phyloP scores from a whole-genome alignment of 2,888 invertebrate genomes.

The Netelia virgata region DNA sequence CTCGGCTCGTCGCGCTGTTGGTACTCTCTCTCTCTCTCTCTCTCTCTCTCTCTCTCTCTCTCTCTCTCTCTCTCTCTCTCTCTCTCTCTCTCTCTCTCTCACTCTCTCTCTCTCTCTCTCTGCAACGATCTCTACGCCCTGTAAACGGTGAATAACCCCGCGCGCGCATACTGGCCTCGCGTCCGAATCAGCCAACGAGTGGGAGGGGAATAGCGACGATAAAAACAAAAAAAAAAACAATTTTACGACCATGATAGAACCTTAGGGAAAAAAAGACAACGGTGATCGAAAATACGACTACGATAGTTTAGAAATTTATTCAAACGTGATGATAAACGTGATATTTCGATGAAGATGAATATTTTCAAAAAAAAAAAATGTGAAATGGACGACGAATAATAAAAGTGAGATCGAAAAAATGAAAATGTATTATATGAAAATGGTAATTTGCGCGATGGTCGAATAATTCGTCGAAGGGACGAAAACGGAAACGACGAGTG shows the following conservation, averaged over 20 bases:
- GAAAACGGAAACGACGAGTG: too few species aligned
- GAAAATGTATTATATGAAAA: too few species aligned
- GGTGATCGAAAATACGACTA: constrained; percentile 42
- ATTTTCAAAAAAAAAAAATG: too few species aligned
- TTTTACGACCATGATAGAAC: constrained; percentile 19
- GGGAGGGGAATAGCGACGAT: constrained; percentile 5
- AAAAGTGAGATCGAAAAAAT: too few species aligned
- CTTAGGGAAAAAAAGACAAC: constrained; percentile 50
- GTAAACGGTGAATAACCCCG: constrained; percentile 56
- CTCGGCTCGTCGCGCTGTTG: constrained; percentile 12
- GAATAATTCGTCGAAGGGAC: too few species aligned
- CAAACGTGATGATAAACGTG: too few species aligned
- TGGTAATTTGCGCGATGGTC: too few species aligned
- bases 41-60: not conserved
- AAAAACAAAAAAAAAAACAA: constrained; percentile 18
- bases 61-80: constrained; percentile 5
- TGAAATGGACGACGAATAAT: too few species aligned
- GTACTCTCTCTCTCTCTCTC: constrained; percentile 12
- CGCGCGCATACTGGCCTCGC: constrained; percentile 32
- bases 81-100: constrained; percentile 13
- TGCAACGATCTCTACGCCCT: constrained; percentile 53
- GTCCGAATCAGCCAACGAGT: constrained; percentile 37
- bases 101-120: not conserved
- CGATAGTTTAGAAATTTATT: not conserved
- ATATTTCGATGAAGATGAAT: too few species aligned